These are phyloP conservation scores for Archilochus colubris DNA, from an alignment of 2,113 vertebrate genomes.

Conservation along the genomic window DNA sequence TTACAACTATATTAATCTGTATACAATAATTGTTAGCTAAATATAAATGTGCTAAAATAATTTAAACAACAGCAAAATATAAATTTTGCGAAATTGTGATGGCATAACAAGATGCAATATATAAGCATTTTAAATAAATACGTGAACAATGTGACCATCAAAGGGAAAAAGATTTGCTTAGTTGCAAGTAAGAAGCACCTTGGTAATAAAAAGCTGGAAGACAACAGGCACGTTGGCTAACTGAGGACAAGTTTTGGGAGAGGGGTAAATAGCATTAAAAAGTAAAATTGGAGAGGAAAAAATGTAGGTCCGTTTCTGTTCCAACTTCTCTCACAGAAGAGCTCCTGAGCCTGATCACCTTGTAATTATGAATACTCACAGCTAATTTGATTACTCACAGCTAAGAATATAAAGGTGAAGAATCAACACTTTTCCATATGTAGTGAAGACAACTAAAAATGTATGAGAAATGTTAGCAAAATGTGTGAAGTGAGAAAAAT, in stretches of 20 bases:
- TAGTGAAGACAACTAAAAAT: background rate
- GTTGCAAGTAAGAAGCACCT: background rate
- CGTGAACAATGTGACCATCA: background rate
- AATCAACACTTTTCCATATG: background rate
- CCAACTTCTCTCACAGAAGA: background rate
- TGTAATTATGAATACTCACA: background rate
- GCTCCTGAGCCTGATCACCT: background rate
- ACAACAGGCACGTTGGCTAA: background rate
- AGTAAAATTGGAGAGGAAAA: background rate
- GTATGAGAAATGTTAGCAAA: background rate
- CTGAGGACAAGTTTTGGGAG: background rate
- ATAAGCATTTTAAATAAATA: background rate
- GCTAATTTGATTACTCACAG: background rate
- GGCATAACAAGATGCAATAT: background rate
- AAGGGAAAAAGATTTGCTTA: background rate
- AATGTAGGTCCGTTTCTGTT: background rate
- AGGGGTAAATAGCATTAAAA: background rate
- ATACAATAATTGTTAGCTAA: background rate
- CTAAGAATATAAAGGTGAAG: background rate
- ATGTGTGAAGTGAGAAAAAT: background rate
- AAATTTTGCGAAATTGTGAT: background rate
- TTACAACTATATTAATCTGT: background rate
- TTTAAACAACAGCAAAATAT: background rate
- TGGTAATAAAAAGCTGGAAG: background rate
- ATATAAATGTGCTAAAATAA: background rate